Evolutionary conservation across 2,797 vertebrate species (phyloP).

Genomic region (Tinamus major): DNA sequence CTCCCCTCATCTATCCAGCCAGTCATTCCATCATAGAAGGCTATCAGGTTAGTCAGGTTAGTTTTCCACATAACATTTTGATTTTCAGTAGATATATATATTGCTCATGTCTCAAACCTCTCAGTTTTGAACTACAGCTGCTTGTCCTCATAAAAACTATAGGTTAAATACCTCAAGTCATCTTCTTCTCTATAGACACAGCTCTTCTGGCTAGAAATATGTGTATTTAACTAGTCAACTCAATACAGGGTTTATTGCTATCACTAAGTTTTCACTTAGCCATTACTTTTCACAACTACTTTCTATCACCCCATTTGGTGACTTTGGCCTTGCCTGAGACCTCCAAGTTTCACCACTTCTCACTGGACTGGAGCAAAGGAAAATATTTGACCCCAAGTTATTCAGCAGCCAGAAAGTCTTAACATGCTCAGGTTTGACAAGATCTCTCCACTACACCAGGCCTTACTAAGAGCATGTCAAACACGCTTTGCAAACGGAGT

Average conservation of each 20-base stretch:
- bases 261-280: neutral
- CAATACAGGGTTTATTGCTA: neutral
- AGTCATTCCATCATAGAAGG: too few species aligned
- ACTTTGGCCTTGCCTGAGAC: neutral
- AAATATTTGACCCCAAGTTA: neutral
- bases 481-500: neutral
- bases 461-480: constrained; percentile 20
- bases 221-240: neutral
- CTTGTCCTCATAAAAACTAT: neutral
- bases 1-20: too few species aligned
- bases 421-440: neutral
- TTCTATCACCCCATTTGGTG: neutral
- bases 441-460: neutral
- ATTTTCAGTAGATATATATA: neutral
- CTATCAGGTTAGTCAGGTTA: too few species aligned
- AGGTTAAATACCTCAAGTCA: neutral
- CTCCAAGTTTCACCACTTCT: neutral
- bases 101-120: neutral
- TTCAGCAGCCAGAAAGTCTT: neutral
- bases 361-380: neutral
- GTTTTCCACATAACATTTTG: neutral
- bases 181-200: neutral
- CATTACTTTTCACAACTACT: neutral
- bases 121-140: neutral
- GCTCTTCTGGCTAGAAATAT: neutral